Base-by-base conservation (phyloP, 2,888 invertebrate species). In the Agrotis segetum region DNA sequence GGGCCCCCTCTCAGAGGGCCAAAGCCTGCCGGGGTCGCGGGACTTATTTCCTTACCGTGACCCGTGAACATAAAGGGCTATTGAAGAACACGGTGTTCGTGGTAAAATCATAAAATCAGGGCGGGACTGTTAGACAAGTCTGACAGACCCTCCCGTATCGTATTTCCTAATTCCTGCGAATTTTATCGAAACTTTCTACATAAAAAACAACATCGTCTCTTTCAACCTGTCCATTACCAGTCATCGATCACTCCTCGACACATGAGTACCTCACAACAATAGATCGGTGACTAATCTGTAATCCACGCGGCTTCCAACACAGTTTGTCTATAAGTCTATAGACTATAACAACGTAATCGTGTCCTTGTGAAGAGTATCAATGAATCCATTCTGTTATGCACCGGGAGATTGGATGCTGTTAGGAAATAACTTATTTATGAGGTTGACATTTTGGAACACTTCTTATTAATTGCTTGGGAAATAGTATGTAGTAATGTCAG, bases 221-320 rank as follows among this genome's bases (percentile, higher is more conserved):
- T 29, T 49, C 29, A 58, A 66, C 62, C 47, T 79, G 67, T 75
- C 9, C 7, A 16, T 62, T 29, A 56, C 29, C 13, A 1, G 2
- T 71, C 66, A 75, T 63, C 47, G 2, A 70, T 71, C 63, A 70
- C 50, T 0, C 34, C 29, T 24, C n/a, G 46, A 55, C 60, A 21
- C 34, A 49, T 47, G 72, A 73, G 34, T 58, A 49, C 56, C 53
- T 62, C 55, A 74, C 72, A 71, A 74, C 76, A 78, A 78, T 65
- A 56, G 72, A 53, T n/a, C 44, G 62, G 78, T 88, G 88, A 88
- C 85, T 88, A 88, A 88, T 83, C 66, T 58, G 60, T 64, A 80
- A 84, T 84, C 74, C 77, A 77, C 74, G 70, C 71, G 81, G 82
- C 80, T 78, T 81, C 81, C 80, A 75, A 79, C 74, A 71, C 61